These are phyloP conservation scores for Henicopernis longicauda DNA, from an alignment of 2,113 vertebrate species.

Conservation along the genomic window DNA sequence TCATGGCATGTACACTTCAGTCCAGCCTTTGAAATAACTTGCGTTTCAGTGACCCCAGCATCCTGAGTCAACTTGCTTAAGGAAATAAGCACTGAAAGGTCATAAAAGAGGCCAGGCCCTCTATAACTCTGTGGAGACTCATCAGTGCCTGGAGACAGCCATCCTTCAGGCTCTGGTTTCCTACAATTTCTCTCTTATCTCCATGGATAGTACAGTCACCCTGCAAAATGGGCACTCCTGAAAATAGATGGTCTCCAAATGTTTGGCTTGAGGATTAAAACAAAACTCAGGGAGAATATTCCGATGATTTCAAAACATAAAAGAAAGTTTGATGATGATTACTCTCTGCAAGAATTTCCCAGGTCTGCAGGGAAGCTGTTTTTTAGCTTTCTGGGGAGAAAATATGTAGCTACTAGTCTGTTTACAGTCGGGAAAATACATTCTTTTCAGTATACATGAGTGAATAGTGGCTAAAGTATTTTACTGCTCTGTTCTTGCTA, in stretches of 20 bases:
- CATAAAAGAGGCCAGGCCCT: neutral
- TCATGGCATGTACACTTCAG: neutral
- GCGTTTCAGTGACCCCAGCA: slow-evolving; percentile 3
- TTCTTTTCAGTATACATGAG: neutral
- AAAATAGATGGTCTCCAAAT: neutral
- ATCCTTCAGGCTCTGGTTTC: neutral
- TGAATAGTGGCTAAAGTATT: neutral
- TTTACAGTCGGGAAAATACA: neutral
- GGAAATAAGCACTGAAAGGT: slow-evolving; percentile 22
- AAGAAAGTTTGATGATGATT: neutral
- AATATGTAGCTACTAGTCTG: neutral
- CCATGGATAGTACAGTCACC: neutral
- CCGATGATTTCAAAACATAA: neutral
- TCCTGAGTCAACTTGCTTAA: slow-evolving; percentile 25
- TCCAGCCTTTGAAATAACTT: slow-evolving; percentile 5
- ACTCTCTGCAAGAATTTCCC: neutral
- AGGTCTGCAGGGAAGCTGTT: neutral
- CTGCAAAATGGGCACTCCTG: neutral
- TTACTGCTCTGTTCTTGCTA: neutral
- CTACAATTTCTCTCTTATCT: neutral
- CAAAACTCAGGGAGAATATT: neutral
- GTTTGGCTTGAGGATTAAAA: neutral
- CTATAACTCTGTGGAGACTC: neutral
- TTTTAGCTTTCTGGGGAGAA: neutral
- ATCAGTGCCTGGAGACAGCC: neutral